Base-by-base conservation (phyloP, 2,888 invertebrate genomes). In the Lasiommata megera region DNA sequence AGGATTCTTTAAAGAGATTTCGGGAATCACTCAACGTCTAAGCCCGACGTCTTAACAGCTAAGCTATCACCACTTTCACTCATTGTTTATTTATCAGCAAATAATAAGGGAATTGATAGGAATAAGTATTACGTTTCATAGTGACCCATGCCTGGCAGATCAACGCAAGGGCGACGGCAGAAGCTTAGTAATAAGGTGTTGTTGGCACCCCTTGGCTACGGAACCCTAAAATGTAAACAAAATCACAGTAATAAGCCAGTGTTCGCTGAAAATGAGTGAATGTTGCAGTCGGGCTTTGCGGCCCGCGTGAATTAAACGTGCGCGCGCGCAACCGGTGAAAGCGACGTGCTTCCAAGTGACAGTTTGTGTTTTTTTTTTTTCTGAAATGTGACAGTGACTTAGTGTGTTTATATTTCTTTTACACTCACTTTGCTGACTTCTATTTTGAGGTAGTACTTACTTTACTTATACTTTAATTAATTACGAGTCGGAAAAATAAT, bases 341-440 rank as follows among this genome's bases (percentile, higher is more conserved):
- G 41, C 31, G 40, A 40, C 28, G 40, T 41, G 31, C 40, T 17
- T 17, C n/a, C 16, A 17, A 72, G 72, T 74, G 72, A 66, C 67
- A 70, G 62, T 60, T 63, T 18, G 61, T 61, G 53, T 63, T 62
- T 62, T 62, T 57, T 62, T 62, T 57, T 62, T 54, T 58, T 61
- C 64, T 65, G 66, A 64, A 65, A 67, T 67, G 67, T 67, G 65
- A 65, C 60, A 63, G 66, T 66, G 65, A 47, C 58, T 53, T 60
- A 60, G 60, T 59, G 53, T 31, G 14, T 16, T 12, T 3, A 31
- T 16, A 17, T 17, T 31, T 18, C 17, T 31, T 29, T 31, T 7
- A n/a, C 31, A 11, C 31, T 17, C 17, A 52, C 29, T 31, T 52
- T 31, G 12, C 14, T 40, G 40, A 29, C 40, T 46, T 46, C 46